Evolutionary conservation across 1,140 invertebrate species (phyloP).

Genomic region (Lepidostoma basale): DNA sequence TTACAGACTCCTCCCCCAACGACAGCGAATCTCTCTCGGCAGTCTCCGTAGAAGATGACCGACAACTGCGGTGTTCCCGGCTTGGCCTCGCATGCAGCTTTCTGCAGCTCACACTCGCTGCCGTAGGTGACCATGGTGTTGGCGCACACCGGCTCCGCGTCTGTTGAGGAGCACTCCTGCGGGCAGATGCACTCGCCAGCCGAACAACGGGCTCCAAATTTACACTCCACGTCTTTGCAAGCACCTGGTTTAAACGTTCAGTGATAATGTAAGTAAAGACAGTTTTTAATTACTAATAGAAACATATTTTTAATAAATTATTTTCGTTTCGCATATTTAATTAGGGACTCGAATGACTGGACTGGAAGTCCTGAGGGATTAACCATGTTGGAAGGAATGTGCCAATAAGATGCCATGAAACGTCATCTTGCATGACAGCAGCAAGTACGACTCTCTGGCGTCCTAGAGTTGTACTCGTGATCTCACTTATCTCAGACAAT

Average conservation of each 20-base stretch:
- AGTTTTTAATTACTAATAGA: no score
- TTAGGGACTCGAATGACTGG: no score
- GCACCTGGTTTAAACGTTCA: slow-evolving; percentile 76
- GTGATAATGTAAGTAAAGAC: no score
- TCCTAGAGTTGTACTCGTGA: no score
- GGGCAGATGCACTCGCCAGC: slow-evolving; percentile 86
- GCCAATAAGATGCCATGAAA: no score
- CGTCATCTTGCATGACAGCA: no score
- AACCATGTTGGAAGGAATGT: no score
- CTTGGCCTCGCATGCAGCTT: slow-evolving; percentile 66
- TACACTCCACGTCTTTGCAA: slow-evolving; percentile 79
- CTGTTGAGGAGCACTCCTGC: slow-evolving; percentile 70
- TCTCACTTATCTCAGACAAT: no score
- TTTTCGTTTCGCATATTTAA: no score
- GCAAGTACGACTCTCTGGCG: no score
- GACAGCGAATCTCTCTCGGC: slow-evolving; percentile 70
- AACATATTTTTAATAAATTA: no score
- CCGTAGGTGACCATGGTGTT: slow-evolving; percentile 78
- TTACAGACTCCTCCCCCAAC: slow-evolving; percentile 54
- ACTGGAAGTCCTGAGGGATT: no score
- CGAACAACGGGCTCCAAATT: slow-evolving; percentile 79
- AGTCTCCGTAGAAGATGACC: slow-evolving; percentile 81
- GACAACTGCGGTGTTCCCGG: slow-evolving; percentile 57
- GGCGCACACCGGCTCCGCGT: slow-evolving; percentile 79
- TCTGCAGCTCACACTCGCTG: slow-evolving; percentile 85